Percentiles rank a stretch among this genome's conserved stretches.
These are phyloP conservation scores for Grus americana DNA, from an alignment of 2,113 vertebrate genomes.

Conservation along the genomic window DNA sequence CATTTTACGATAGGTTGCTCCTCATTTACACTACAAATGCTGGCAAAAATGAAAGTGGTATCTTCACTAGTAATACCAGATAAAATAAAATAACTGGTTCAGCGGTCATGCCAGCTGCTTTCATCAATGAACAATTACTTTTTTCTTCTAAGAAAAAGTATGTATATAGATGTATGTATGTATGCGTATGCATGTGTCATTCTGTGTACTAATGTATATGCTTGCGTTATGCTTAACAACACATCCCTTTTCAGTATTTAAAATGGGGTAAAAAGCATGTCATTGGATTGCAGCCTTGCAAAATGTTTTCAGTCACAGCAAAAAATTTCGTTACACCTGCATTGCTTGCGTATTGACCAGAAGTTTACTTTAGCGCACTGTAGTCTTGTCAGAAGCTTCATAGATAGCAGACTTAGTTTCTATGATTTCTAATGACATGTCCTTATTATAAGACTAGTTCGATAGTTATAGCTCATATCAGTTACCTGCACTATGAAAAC, in stretches of 20 bases:
- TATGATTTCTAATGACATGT: neutral
- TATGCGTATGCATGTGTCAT: neutral
- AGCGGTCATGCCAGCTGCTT: slow-evolving; percentile 52
- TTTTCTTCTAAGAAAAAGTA: slow-evolving; percentile 24
- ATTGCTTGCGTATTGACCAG: neutral
- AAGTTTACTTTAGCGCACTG: neutral
- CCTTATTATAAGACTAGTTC: neutral
- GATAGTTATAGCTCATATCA: neutral
- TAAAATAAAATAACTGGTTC: slow-evolving; percentile 72
- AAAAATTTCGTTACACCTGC: neutral
- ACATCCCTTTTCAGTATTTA: neutral
- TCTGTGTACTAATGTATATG: neutral
- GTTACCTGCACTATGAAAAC: neutral
- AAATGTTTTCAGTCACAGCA: neutral
- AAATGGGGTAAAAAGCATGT: neutral
- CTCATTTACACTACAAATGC: slow-evolving; percentile 83
- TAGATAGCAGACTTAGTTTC: neutral
- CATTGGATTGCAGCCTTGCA: neutral
- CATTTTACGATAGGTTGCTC: slow-evolving; percentile 78
- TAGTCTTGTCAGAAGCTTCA: neutral
- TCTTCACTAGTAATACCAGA: slow-evolving; percentile 65
- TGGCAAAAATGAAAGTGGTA: slow-evolving; percentile 74
- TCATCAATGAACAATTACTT: slow-evolving; percentile 47
- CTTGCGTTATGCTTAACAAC: neutral
- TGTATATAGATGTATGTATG: neutral